phyloP scores from a whole-genome alignment of 2,797 vertebrate genomes.

The Dromococcyx pavoninus region DNA sequence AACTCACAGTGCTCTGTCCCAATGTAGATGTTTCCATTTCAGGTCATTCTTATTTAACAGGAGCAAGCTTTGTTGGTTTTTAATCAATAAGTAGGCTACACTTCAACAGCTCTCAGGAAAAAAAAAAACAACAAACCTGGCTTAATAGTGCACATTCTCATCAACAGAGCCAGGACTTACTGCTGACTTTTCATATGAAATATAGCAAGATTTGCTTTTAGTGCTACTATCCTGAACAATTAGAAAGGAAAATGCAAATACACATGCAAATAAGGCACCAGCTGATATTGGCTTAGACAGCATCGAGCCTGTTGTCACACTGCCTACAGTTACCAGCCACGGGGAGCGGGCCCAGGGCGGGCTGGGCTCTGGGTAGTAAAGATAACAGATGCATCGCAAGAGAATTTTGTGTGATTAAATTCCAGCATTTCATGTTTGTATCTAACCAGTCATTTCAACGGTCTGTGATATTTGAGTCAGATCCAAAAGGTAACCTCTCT shows the following conservation, averaged over 20 bases:
- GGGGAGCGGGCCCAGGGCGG: slow-evolving; percentile 5
- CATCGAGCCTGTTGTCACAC: background rate
- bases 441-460: slow-evolving; percentile 24
- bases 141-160: background rate
- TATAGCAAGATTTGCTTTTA: slow-evolving; percentile 42
- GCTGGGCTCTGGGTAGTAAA: slow-evolving; percentile 11
- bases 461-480: background rate
- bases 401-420: slow-evolving; percentile 52
- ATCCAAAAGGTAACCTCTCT: slow-evolving; percentile 26
- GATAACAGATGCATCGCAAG: slow-evolving; percentile 58
- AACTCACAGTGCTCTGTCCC: background rate
- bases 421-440: slow-evolving; percentile 50
- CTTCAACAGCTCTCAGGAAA: background rate
- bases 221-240: slow-evolving; percentile 16
- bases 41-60: background rate
- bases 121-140: background rate
- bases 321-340: background rate
- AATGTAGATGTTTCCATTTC: background rate
- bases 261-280: slow-evolving; percentile 56
- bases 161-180: background rate
- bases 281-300: background rate
- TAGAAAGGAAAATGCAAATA: slow-evolving; percentile 64
- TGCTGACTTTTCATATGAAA: background rate
- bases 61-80: background rate
- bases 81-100: background rate